Evolutionary conservation across 2,113 vertebrate genomes (phyloP).

Genomic region (Sturnus vulgaris): DNA sequence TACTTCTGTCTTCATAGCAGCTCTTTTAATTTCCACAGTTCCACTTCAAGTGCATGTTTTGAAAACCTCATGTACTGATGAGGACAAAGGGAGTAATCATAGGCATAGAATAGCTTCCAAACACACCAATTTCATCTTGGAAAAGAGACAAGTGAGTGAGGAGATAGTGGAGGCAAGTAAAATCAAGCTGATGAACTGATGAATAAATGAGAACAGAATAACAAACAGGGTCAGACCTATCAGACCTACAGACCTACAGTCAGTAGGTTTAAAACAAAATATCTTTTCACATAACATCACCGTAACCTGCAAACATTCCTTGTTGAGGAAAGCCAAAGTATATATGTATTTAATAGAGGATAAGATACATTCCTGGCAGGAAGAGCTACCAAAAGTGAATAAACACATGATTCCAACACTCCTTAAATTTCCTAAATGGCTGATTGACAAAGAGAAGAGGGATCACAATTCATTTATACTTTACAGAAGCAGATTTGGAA

Average conservation of each 20-base stretch:
- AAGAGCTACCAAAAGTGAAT: not conserved
- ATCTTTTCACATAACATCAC: not conserved
- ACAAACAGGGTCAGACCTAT: not conserved
- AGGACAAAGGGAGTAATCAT: not conserved
- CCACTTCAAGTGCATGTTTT: not conserved
- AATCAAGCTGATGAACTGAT: not conserved
- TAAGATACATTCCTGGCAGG: not conserved
- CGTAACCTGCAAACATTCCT: not conserved
- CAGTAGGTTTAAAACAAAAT: not conserved
- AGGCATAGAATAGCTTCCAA: not conserved
- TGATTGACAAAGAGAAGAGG: not conserved
- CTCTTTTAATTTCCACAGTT: not conserved
- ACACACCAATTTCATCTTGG: not conserved
- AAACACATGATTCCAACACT: not conserved
- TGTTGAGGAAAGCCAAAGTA: not conserved
- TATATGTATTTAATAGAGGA: not conserved
- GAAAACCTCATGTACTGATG: not conserved
- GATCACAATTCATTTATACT: not conserved
- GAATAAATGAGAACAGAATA: not conserved
- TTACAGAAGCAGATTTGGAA: not conserved
- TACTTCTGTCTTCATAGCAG: not conserved
- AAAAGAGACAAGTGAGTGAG: not conserved
- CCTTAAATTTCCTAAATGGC: not conserved
- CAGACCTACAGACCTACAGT: not conserved
- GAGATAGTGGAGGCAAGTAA: not conserved